These are phyloP conservation scores for Hyles lineata DNA, from an alignment of 2,888 invertebrate species.

Conservation along the genomic window DNA sequence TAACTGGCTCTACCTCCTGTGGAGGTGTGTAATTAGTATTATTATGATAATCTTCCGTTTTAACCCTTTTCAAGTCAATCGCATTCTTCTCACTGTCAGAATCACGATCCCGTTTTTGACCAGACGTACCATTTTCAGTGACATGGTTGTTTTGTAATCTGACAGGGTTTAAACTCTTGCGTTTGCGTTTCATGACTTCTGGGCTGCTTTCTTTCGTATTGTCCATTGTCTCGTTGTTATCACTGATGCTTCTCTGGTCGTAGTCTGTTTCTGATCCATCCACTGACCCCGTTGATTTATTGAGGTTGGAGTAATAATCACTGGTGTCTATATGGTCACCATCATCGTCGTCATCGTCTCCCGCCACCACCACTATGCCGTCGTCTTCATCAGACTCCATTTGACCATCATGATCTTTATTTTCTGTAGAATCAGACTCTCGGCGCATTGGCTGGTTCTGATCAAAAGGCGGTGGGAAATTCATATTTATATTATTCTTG, in stretches of 20 bases:
- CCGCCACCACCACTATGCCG: conserved; percentile 91
- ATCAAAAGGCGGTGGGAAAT: conserved; percentile 65
- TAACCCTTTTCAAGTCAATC: conserved; percentile 71
- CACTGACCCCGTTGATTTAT: conserved; percentile 71
- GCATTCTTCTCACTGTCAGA: conserved; percentile 60
- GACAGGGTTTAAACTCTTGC: conserved; percentile 95
- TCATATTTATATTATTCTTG: conserved; percentile 75
- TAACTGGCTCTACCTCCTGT: conserved; percentile 41
- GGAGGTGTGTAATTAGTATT: conserved; percentile 37
- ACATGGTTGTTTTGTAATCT: conserved; percentile 86
- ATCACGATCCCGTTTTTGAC: conserved; percentile 55
- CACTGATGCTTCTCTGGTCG: conserved; percentile 76
- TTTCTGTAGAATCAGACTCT: conserved; percentile 74
- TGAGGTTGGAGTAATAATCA: conserved; percentile 74
- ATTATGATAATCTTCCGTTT: conserved; percentile 57
- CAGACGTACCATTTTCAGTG: conserved; percentile 51
- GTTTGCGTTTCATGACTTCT: conserved; percentile 90
- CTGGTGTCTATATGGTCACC: conserved; percentile 82
- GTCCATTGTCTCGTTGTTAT: conserved; percentile 69
- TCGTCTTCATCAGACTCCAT: conserved; percentile 89
- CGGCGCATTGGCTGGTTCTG: conserved; percentile 70
- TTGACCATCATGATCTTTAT: conserved; percentile 86
- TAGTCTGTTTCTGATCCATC: conserved; percentile 78
- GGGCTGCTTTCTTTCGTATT: conserved; percentile 83
- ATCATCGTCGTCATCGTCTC: conserved; percentile 90